Evolutionary conservation across 2,113 vertebrate species (phyloP).

Genomic region (Panthera tigris): DNA sequence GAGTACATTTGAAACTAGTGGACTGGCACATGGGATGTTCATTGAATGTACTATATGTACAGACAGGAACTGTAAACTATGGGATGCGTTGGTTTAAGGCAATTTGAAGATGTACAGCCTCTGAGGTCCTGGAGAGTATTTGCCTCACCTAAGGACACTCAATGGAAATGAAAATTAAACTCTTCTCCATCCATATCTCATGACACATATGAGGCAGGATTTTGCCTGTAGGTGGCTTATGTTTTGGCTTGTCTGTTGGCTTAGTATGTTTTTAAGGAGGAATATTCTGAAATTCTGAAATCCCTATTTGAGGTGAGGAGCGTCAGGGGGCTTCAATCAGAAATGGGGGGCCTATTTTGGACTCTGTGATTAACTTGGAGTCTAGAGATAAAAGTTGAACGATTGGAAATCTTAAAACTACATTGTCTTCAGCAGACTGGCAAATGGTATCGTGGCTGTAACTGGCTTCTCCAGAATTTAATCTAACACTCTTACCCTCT

Average conservation of each 20-base stretch:
- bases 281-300: neutral
- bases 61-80: neutral
- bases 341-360: neutral
- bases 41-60: neutral
- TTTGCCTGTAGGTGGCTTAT: neutral
- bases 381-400: neutral
- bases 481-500: neutral
- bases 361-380: neutral
- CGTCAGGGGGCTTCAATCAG: neutral
- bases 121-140: neutral
- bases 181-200: neutral
- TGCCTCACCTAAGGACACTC: neutral
- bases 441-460: neutral
- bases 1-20: neutral
- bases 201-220: neutral
- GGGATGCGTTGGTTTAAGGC: too few relatives aligned
- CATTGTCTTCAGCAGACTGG: neutral
- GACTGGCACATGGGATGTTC: neutral
- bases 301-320: neutral
- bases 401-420: neutral
- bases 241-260: neutral
- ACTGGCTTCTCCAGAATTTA: neutral
- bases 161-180: neutral
- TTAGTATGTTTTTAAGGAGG: neutral
- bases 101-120: neutral